These are phyloP conservation scores for Augochlorella aurata DNA, from an alignment of 2,888 invertebrate genomes.

Conservation along the genomic window DNA sequence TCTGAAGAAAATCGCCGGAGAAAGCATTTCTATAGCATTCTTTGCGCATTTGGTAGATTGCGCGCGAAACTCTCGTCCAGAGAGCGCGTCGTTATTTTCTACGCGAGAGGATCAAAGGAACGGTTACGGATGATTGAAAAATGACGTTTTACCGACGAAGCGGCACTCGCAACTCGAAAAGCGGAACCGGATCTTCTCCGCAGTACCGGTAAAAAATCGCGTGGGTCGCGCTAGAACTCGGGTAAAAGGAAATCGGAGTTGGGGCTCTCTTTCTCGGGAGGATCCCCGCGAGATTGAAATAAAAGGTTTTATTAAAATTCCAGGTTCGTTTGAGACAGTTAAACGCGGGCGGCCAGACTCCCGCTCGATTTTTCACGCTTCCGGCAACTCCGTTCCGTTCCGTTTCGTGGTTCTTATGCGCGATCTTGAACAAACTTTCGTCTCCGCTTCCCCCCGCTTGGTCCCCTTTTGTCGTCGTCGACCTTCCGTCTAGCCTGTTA, in stretches of 20 bases:
- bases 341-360: background rate
- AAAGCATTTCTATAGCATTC: too few species aligned
- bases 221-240: background rate
- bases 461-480: constrained; percentile 46
- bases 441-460: constrained; percentile 12
- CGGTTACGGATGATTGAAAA: too few species aligned
- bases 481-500: constrained; percentile 60
- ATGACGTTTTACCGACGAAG: too few species aligned
- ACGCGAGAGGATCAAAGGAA: too few species aligned
- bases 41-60: too few species aligned
- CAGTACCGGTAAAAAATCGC: background rate
- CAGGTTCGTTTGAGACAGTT: background rate
- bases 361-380: constrained; percentile 34
- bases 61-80: too few species aligned
- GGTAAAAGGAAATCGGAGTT: background rate
- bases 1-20: too few species aligned
- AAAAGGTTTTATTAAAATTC: constrained; percentile 14
- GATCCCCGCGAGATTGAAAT: background rate
- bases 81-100: too few species aligned
- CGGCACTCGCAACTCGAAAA: too few species aligned
- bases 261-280: background rate
- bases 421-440: constrained; percentile 55
- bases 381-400: constrained; percentile 27
- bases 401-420: constrained; percentile 25
- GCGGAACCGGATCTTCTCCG: too few species aligned